Conservation (phyloP, 2,888 invertebrate species). For the Sabellastarte sp. region DNA sequence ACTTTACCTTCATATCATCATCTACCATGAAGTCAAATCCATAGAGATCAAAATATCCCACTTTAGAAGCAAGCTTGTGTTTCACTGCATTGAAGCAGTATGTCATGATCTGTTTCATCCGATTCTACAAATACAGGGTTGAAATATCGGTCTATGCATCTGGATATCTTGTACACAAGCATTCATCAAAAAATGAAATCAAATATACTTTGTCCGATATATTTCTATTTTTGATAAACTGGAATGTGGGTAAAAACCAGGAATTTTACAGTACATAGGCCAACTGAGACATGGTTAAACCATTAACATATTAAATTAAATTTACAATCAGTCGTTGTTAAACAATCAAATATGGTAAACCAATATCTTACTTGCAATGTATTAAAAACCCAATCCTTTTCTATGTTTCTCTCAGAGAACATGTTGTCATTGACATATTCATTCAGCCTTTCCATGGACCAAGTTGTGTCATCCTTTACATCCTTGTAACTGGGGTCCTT, state of each 20-base stretch:
- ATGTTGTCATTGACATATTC: slow-evolving; percentile 53
- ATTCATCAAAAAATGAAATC: no score
- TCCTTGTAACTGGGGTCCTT: slow-evolving; percentile 58
- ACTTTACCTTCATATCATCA: slow-evolving; percentile 48
- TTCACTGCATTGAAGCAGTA: slow-evolving; percentile 57
- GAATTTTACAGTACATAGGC: no score
- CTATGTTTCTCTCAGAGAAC: slow-evolving; percentile 39
- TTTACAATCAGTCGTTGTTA: background rate
- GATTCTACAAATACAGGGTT: slow-evolving; percentile 55
- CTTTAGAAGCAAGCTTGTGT: slow-evolving; percentile 49
- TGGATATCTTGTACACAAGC: no score
- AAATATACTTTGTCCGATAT: no score
- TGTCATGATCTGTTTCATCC: slow-evolving; percentile 57
- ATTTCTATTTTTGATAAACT: no score
- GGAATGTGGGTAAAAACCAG: no score
- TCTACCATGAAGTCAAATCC: slow-evolving; percentile 60
- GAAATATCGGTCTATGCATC: no score
- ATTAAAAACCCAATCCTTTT: slow-evolving; percentile 53
- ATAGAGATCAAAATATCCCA: slow-evolving; percentile 59
- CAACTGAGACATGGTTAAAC: background rate
- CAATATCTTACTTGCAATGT: slow-evolving; percentile 21
- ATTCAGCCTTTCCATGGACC: slow-evolving; percentile 60
- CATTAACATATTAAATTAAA: no score
- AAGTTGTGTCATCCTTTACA: slow-evolving; percentile 58
- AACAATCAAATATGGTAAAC: background rate